Percentiles rank a stretch among this genome's conserved stretches.
These are phyloP conservation scores for Ondatra zibethicus DNA, from an alignment of 2,113 vertebrate species.

Conservation along the genomic window DNA sequence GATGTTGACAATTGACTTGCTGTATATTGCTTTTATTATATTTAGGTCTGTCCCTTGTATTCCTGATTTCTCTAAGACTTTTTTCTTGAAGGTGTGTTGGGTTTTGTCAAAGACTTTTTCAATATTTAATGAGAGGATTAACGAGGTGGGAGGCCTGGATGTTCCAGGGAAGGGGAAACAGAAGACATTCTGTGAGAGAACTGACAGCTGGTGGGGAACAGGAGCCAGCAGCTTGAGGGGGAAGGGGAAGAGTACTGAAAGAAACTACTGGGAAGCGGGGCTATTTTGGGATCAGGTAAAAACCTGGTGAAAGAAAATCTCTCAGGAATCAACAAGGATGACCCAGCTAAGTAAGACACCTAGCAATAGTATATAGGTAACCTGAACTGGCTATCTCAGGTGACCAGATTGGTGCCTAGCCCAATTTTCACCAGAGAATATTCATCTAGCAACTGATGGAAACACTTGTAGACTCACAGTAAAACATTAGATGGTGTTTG, in stretches of 20 bases:
- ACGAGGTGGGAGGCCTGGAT: not conserved
- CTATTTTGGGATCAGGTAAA: not conserved
- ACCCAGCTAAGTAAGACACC: not conserved
- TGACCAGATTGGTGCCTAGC: not conserved
- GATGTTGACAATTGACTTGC: not conserved
- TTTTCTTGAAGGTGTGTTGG: not conserved
- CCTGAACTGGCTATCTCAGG: not conserved
- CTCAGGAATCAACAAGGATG: not conserved
- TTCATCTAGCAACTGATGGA: not conserved
- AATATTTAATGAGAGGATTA: not conserved
- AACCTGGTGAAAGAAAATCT: not conserved
- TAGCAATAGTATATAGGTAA: not conserved
- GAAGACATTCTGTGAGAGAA: not conserved
- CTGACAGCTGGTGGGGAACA: not conserved
- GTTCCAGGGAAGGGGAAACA: not conserved
- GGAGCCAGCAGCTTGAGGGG: not conserved
- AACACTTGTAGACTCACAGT: not conserved
- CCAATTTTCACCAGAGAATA: not conserved
- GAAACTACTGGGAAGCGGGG: not conserved
- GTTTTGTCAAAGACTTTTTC: not conserved
- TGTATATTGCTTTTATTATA: not conserved
- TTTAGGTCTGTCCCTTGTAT: not conserved
- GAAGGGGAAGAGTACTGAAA: not conserved
- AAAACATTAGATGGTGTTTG: not conserved
- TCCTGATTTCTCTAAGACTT: not conserved